These are phyloP conservation scores for Boloria euphrosyne DNA, from an alignment of 2,888 invertebrate genomes.

Conservation along the genomic window DNA sequence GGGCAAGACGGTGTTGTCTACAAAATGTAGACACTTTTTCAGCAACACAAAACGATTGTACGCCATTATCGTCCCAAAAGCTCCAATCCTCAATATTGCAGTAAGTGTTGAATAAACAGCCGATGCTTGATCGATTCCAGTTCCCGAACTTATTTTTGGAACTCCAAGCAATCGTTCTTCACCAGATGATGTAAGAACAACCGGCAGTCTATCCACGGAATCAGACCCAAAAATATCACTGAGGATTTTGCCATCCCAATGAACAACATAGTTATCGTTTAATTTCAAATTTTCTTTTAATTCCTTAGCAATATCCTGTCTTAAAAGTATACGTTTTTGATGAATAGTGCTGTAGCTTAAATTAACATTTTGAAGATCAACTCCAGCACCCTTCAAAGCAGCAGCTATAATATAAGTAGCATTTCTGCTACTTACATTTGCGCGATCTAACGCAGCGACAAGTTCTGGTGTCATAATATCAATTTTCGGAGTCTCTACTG, in stretches of 20 bases:
- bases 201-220: constrained; percentile 38
- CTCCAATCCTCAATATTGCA: too few species aligned
- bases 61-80: too few species aligned
- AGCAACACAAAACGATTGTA: too few species aligned
- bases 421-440: not conserved
- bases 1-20: too few species aligned
- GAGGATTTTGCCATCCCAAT: constrained; percentile 39
- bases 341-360: not conserved
- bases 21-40: too few species aligned
- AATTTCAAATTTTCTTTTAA: not conserved
- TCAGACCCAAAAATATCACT: constrained; percentile 38
- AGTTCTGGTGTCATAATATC: not conserved
- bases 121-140: constrained; percentile 26
- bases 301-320: not conserved
- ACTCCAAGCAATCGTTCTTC: constrained; percentile 37
- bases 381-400: not conserved
- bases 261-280: constrained; percentile 12
- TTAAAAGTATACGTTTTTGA: not conserved
- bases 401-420: not conserved
- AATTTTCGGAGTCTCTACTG: too few species aligned
- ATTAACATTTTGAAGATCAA: not conserved
- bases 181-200: constrained; percentile 39
- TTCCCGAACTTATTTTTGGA: constrained; percentile 28
- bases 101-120: constrained; percentile 1
- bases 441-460: not conserved